Evolutionary conservation across 2,113 vertebrate genomes (phyloP).

Genomic region (Sinocyclocheilus anshuiensis): DNA sequence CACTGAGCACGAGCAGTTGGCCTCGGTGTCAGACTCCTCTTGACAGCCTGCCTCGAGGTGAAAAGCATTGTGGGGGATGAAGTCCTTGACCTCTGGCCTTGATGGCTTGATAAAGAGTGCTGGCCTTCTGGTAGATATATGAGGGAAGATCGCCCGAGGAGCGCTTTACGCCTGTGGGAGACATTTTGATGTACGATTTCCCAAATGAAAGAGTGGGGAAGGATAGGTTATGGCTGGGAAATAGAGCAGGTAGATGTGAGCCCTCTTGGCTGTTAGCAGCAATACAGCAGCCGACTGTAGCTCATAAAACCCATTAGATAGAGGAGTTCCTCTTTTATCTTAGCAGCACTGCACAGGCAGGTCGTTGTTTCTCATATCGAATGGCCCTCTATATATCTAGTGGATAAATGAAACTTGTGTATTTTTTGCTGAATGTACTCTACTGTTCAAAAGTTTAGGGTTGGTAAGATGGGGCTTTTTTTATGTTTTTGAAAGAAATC

Average conservation of each 20-base stretch:
- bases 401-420: background rate
- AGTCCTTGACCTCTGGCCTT: slow-evolving; percentile 74
- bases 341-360: background rate
- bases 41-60: slow-evolving; percentile 62
- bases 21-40: slow-evolving; percentile 42
- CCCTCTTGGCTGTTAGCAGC: slow-evolving; percentile 8
- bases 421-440: background rate
- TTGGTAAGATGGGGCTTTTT: background rate
- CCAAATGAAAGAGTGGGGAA: slow-evolving; percentile 37
- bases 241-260: background rate
- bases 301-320: background rate
- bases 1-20: slow-evolving; percentile 42
- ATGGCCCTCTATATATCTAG: background rate
- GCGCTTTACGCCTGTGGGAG: slow-evolving; percentile 68
- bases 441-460: background rate
- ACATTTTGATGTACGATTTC: slow-evolving; percentile 74
- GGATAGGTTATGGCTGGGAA: slow-evolving; percentile 21
- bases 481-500: background rate
- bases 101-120: slow-evolving; percentile 71
- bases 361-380: background rate
- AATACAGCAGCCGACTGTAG: background rate
- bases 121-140: slow-evolving; percentile 73
- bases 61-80: slow-evolving; percentile 65
- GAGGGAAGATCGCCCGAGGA: slow-evolving; percentile 64
- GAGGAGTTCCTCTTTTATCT: background rate